Percentiles rank a stretch among this genome's conserved stretches.
These are phyloP conservation scores for Chironomus riparius DNA, from an alignment of 2,888 invertebrate genomes.

Conservation along the genomic window DNA sequence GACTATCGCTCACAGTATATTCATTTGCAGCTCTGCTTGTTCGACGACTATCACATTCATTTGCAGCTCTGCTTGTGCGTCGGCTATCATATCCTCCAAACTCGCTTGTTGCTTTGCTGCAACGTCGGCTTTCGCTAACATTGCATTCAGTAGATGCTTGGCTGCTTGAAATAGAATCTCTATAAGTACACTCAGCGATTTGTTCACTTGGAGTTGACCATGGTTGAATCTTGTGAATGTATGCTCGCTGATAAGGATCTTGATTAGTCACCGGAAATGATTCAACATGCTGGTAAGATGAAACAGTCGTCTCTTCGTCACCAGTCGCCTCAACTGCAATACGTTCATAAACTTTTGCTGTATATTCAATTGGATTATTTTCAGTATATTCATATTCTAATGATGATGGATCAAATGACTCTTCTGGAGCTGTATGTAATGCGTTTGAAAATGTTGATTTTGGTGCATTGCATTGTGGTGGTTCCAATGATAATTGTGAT, in stretches of 20 bases:
- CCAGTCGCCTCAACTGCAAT: neutral
- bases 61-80: neutral
- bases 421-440: conserved; percentile 53
- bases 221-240: conserved; percentile 3
- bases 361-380: conserved; percentile 28
- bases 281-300: too few relatives aligned
- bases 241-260: neutral
- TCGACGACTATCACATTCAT: too few relatives aligned
- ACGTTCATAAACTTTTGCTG: conserved; percentile 32
- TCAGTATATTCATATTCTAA: conserved; percentile 40
- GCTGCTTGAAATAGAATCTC: neutral
- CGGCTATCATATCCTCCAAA: conserved; percentile 9
- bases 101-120: neutral
- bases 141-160: neutral
- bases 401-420: conserved; percentile 50
- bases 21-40: too few relatives aligned
- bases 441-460: conserved; percentile 50
- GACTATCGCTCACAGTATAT: neutral
- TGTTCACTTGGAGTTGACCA: conserved; percentile 13
- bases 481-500: conserved; percentile 34
- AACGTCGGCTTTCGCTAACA: conserved; percentile 18
- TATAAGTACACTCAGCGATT: neutral
- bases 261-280: conserved; percentile 7
- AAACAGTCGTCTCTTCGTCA: conserved; percentile 31
- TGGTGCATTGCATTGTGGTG: conserved; percentile 35